Evolutionary conservation across 1,140 invertebrate species (phyloP), one percentile per base, ranked within the genome.

Genomic region (Ptiloglossa arizonensis): DNA sequence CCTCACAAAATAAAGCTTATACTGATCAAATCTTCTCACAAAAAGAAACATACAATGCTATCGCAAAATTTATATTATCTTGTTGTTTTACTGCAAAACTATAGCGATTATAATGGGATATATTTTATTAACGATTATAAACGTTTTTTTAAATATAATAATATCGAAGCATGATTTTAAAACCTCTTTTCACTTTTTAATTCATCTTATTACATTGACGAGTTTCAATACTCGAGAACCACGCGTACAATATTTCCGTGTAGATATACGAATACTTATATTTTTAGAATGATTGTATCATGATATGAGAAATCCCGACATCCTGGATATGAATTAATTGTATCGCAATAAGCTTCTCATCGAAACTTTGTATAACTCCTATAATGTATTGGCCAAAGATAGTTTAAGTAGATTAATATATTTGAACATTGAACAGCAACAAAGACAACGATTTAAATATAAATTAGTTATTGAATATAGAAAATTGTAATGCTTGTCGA

Each of bases 1-100:
- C 82, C 82, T 84, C 54, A 80, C 83, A 59, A 84, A 85, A 81
- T 84, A 72, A 85, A 85, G 69, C 82, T 66, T 69, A 84, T 80
- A 83, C 57, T 29, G 50, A 15, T 54, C 17, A 17, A 11, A 74
- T 35, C 0, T 38, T 11, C n/a, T 80, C 4, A 29, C 13, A 35
- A 35, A 41, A 41, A 29, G 17, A 6, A 32, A 29, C 38, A 46
- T 70, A 1, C n/a, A 4, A 22, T n/a, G 24, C 38, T 17, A 24
- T 32, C n/a, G 17, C 9, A 24, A 72, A 50, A 38, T 63, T 46
- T 19, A 63, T 22, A 68, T 52, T 35, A 17, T 70, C 54, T 70
- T 5, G 52, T 70, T 5, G 52, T 15, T 17, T 38, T 57, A 22
- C 24, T 17, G 29, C 59, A 9, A 59, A 46, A 8, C 44, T 38